Evolutionary conservation across 2,797 vertebrate genomes (phyloP).

Genomic region (Cheracebus regulus): DNA sequence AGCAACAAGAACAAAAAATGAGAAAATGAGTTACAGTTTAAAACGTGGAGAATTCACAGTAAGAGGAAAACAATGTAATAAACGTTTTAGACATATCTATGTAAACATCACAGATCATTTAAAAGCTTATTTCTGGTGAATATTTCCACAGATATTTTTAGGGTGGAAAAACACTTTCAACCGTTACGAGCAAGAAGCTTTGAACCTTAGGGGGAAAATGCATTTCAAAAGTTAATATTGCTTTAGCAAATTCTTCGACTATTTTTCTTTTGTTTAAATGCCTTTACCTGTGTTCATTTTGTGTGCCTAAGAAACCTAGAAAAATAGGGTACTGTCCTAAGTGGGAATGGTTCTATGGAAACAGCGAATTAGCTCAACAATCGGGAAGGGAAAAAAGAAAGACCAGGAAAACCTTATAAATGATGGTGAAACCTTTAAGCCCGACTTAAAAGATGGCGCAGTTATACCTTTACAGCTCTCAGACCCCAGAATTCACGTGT

Average conservation of each 20-base stretch:
- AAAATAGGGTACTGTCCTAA: neutral
- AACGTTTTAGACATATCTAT: slow-evolving; percentile 4
- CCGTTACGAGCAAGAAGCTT: neutral
- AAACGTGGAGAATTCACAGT: slow-evolving; percentile 47
- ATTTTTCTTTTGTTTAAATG: slow-evolving; percentile 35
- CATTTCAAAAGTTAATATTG: slow-evolving; percentile 27
- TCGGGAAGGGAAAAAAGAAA: neutral
- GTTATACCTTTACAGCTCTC: slow-evolving; percentile 22
- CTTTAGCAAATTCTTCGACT: neutral
- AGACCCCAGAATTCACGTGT: neutral
- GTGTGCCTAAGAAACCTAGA: slow-evolving; percentile 20
- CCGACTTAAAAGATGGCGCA: slow-evolving; percentile 44
- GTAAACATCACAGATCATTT: slow-evolving; percentile 36
- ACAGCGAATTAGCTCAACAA: neutral
- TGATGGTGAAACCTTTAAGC: neutral
- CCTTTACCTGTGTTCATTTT: slow-evolving; percentile 40
- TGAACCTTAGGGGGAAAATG: neutral
- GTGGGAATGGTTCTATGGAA: neutral
- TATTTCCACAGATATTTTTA: slow-evolving; percentile 40
- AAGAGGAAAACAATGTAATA: neutral
- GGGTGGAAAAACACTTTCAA: slow-evolving; percentile 32
- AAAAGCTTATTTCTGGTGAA: slow-evolving; percentile 27
- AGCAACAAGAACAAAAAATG: slow-evolving; percentile 23
- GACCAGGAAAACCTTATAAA: neutral
- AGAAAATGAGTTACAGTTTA: neutral